phyloP scores from a whole-genome alignment of 2,113 vertebrate species.

The Laticauda colubrina region DNA sequence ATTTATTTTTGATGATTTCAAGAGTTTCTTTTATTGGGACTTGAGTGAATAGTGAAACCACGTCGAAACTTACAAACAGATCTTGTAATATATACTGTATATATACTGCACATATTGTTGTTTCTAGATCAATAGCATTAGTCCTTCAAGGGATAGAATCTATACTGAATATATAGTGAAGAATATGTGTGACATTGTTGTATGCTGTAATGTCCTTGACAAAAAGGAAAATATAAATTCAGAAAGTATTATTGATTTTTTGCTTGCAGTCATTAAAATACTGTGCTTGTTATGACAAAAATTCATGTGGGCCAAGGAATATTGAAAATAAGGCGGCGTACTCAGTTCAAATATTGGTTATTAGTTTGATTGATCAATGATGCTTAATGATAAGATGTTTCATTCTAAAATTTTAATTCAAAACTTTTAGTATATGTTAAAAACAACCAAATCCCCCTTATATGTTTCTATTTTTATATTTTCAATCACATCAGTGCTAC shows the following conservation, averaged over 20 bases:
- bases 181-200: background rate
- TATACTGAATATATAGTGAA: background rate
- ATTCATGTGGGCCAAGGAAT: background rate
- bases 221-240: background rate
- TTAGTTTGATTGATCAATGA: background rate
- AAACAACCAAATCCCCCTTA: background rate
- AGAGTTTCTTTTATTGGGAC: too few species aligned
- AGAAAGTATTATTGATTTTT: background rate
- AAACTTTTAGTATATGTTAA: background rate
- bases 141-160: background rate
- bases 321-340: background rate
- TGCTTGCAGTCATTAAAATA: background rate
- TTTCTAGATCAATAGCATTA: background rate
- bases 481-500: background rate
- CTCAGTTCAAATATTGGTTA: background rate
- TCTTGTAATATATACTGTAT: too few species aligned
- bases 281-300: background rate
- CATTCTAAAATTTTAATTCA: background rate
- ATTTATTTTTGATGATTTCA: too few species aligned
- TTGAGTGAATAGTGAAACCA: too few species aligned
- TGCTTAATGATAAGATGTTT: background rate
- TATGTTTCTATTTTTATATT: background rate
- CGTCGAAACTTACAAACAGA: too few species aligned
- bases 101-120: too few species aligned
- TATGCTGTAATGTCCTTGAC: background rate